Evolutionary conservation across 2,888 invertebrate species (phyloP), one percentile per base, ranked within the genome.

Genomic region (Noctua janthina): DNA sequence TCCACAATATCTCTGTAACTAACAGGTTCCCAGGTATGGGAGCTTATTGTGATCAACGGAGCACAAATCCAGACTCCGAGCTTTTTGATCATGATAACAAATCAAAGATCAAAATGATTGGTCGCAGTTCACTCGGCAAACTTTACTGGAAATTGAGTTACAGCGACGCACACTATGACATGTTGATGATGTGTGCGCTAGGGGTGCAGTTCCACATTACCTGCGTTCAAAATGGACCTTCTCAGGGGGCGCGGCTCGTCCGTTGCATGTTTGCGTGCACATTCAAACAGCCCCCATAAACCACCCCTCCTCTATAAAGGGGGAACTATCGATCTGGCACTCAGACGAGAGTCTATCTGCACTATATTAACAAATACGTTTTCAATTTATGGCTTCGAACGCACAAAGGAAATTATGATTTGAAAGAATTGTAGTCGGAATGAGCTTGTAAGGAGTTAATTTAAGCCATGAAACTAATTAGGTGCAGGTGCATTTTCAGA

Each of bases 231-330:
- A 49, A 49, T 0, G 49, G n/a, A 49, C 20, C 13, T 73, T 10
- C n/a, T 15, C 20, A 23, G 23, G 5, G 20, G n/a, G n/a, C 20
- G n/a, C 7, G n/a, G 68, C 35, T 43, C 39, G 3, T 66, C 72
- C 64, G 49, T 74, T 81, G 73, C 70, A 76, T 82, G 59, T 74
- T 59, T 66, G 64, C 66, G 66, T 74, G 35, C 17, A 70, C 17
- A 59, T 74, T 78, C n/a, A 56, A 78, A 29, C 69, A 73, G 13
- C 46, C 68, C 39, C 49, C 56, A n/a, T 56, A 68, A 76, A n/a
- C 64, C 70, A 29, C 49, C 59, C 64, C 15, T 17, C 29, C 11
- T 17, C 64, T n/a, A 5, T 35, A 39, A n/a, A 10, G 46, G 64
- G 64, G 23, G 29, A 46, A 11, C n/a, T 15, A 62, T 69, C 59